Evolutionary conservation across 1,140 invertebrate species (phyloP).

Genomic region (Mactra quadrangularis): DNA sequence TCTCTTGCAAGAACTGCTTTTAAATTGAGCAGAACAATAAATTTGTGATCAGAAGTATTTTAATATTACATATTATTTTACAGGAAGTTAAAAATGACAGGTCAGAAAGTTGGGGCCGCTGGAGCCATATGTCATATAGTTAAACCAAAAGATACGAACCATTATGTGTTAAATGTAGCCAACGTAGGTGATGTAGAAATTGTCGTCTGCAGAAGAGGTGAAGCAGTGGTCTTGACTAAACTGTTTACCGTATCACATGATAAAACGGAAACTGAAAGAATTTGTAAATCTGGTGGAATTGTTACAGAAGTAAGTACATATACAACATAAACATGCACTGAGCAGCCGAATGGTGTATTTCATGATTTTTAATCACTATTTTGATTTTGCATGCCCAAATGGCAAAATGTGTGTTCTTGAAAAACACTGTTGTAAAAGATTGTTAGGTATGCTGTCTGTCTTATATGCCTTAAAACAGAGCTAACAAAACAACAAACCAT

Average conservation of each 20-base stretch:
- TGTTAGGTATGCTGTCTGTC: too few relatives aligned
- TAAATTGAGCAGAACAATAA: too few relatives aligned
- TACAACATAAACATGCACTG: background rate
- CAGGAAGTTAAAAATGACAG: conserved; percentile 79
- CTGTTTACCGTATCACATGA: conserved; percentile 77
- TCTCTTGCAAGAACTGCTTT: too few relatives aligned
- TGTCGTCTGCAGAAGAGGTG: conserved; percentile 79
- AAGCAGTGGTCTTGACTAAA: conserved; percentile 75
- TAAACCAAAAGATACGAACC: conserved; percentile 62
- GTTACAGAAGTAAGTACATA: conserved; percentile 80
- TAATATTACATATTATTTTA: conserved; percentile 13
- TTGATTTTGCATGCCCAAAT: too few relatives aligned
- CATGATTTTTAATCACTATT: too few relatives aligned
- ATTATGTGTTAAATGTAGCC: conserved; percentile 77
- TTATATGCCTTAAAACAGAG: too few relatives aligned
- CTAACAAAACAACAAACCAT: too few relatives aligned
- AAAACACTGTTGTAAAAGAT: too few relatives aligned
- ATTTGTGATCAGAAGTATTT: too few relatives aligned
- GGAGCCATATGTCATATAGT: conserved; percentile 78
- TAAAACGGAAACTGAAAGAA: conserved; percentile 77
- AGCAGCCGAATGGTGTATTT: too few relatives aligned
- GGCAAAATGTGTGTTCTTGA: too few relatives aligned
- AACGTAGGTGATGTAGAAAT: conserved; percentile 83
- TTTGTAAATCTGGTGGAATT: conserved; percentile 81
- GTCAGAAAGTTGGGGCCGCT: conserved; percentile 82